Percentiles rank a stretch among this genome's conserved stretches.
Evolutionary conservation across 2,797 vertebrate species (phyloP).

Genomic region (Accipiter badius): DNA sequence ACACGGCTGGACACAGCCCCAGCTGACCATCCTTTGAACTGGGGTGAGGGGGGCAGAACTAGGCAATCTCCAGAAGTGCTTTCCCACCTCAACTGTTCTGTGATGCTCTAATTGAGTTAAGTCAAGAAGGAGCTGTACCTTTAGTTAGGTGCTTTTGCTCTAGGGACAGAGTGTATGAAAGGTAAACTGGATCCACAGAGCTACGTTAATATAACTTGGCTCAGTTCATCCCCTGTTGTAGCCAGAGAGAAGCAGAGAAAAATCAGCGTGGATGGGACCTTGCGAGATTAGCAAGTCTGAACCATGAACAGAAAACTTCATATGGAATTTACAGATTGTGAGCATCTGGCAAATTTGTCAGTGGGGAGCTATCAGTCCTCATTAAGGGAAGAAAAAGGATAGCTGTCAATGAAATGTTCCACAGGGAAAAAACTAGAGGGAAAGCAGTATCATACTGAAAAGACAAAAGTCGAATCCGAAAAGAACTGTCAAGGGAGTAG

Average conservation of each 20-base stretch:
- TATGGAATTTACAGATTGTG: not conserved
- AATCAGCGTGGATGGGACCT: not conserved
- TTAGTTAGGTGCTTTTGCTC: not conserved
- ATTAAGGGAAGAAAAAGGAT: not conserved
- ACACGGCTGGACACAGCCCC: not conserved
- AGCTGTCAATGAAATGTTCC: not conserved
- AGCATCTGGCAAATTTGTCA: constrained; percentile 7
- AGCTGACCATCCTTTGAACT: not conserved
- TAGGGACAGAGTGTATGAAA: not conserved
- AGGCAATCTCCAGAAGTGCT: not conserved
- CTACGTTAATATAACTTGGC: not conserved
- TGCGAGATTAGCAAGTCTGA: not conserved
- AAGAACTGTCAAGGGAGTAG: not conserved
- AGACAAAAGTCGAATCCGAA: not conserved
- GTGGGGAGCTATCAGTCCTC: not conserved
- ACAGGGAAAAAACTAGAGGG: not conserved
- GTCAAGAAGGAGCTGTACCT: not conserved
- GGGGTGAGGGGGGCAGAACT: accelerated
- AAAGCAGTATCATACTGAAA: not conserved
- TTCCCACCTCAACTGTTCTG: not conserved
- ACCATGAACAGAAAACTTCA: not conserved
- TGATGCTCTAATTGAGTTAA: not conserved
- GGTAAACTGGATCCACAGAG: not conserved
- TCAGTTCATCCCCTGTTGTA: not conserved
- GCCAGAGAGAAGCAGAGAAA: not conserved